A percentile compares a stretch with the other conserved stretches of the same genome.
Conservation (phyloP, 1,140 invertebrate species). For the Zaprionus capensis region DNA sequence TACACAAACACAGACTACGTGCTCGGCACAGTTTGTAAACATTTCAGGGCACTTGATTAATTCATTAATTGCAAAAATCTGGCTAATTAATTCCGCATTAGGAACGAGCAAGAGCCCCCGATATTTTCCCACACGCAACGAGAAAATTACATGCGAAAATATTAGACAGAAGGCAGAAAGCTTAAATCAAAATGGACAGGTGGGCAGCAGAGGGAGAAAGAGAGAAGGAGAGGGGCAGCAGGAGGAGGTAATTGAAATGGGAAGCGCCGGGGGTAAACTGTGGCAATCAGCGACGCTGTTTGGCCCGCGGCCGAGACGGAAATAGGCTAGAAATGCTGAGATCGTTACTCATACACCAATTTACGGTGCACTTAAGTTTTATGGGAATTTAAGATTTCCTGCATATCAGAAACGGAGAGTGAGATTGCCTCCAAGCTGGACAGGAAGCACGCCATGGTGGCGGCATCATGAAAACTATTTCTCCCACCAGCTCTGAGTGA, state of each 20-base stretch:
- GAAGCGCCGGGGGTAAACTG: constrained; percentile 38
- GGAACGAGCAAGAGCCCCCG: constrained; percentile 29
- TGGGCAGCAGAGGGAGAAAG: background rate
- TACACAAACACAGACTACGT: constrained; percentile 32
- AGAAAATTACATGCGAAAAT: constrained; percentile 25
- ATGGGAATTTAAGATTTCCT: constrained; percentile 82
- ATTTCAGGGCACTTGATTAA: constrained; percentile 73
- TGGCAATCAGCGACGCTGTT: constrained; percentile 11
- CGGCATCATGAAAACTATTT: constrained; percentile 27
- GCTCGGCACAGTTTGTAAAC: constrained; percentile 65
- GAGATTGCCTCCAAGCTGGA: constrained; percentile 48
- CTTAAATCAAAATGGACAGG: constrained; percentile 53
- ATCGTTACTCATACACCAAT: constrained; percentile 78
- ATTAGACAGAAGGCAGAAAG: constrained; percentile 42
- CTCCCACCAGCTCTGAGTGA: constrained; percentile 11
- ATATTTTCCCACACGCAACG: constrained; percentile 44
- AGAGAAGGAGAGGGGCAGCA: background rate
- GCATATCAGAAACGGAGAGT: constrained; percentile 58
- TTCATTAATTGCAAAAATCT: constrained; percentile 75
- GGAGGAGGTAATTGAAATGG: constrained; percentile 16
- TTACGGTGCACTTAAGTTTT: constrained; percentile 80
- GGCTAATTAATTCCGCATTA: constrained; percentile 78
- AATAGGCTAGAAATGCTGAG: constrained; percentile 65
- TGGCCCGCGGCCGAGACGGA: constrained; percentile 62
- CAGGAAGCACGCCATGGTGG: constrained; percentile 50